These are phyloP conservation scores for Linurgus olivaceus DNA, from an alignment of 2,797 vertebrate species.

Conservation along the genomic window DNA sequence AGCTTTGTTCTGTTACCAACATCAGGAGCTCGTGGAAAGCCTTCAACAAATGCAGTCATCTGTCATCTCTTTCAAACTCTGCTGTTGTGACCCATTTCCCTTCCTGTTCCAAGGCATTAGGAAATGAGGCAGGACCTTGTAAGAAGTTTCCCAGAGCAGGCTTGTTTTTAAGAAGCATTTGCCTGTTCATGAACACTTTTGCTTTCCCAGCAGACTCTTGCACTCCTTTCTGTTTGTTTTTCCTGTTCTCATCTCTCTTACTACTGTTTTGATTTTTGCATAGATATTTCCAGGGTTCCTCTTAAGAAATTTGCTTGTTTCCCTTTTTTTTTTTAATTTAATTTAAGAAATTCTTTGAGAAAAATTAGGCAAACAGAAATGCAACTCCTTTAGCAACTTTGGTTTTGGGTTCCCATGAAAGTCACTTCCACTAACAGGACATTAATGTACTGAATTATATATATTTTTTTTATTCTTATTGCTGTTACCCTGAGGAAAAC, in stretches of 20 bases:
- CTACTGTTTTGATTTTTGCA: neutral
- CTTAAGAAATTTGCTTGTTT: neutral
- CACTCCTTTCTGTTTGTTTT: neutral
- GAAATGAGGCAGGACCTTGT: constrained; percentile 16
- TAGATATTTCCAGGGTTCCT: neutral
- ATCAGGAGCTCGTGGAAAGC: neutral
- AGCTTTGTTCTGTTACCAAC: constrained; percentile 10
- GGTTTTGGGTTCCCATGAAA: neutral
- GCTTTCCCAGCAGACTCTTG: neutral
- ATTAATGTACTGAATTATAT: fast-evolving
- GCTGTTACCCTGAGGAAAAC: neutral
- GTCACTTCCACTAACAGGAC: neutral
- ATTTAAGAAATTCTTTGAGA: neutral
- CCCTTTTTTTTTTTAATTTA: no score
- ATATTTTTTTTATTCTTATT: neutral
- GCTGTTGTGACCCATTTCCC: neutral
- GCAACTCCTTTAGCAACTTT: neutral
- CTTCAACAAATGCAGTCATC: neutral
- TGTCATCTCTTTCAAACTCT: neutral
- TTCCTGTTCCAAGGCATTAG: constrained; percentile 48
- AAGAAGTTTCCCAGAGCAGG: neutral
- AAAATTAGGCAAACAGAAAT: neutral
- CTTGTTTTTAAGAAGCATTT: neutral
- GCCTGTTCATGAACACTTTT: neutral
- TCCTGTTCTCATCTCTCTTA: neutral